Evolutionary conservation across 2,888 invertebrate species (phyloP).

Genomic region (Himalopsyche kuldschensis): DNA sequence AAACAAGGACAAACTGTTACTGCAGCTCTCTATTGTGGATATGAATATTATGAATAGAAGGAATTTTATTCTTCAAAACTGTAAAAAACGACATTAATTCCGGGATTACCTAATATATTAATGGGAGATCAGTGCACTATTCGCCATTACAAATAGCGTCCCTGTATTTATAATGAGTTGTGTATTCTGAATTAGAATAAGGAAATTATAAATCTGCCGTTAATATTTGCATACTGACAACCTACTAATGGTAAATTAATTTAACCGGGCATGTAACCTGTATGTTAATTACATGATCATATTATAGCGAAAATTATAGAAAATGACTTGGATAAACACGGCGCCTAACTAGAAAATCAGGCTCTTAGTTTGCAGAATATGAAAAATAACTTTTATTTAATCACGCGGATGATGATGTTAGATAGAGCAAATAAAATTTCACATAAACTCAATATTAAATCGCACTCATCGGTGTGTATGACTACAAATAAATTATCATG

Average conservation of each 20-base stretch:
- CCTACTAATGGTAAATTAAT: neutral
- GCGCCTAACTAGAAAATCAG: neutral
- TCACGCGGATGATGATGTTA: neutral
- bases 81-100: no score
- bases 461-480: neutral
- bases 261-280: neutral
- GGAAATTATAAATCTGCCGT: neutral
- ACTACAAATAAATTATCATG: no score
- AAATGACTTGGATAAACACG: neutral
- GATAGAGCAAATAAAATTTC: neutral
- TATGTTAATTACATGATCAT: neutral
- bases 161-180: neutral
- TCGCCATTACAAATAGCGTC: no score
- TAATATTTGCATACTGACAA: neutral
- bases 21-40: slow-evolving; percentile 1
- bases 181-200: neutral
- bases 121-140: no score
- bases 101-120: no score
- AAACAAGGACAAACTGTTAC: neutral
- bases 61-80: no score
- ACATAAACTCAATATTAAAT: neutral
- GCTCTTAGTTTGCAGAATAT: neutral
- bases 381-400: neutral
- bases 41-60: no score
- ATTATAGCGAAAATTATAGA: neutral